phyloP scores from a whole-genome alignment of 2,888 invertebrate species.

The Sesia bembeciformis region DNA sequence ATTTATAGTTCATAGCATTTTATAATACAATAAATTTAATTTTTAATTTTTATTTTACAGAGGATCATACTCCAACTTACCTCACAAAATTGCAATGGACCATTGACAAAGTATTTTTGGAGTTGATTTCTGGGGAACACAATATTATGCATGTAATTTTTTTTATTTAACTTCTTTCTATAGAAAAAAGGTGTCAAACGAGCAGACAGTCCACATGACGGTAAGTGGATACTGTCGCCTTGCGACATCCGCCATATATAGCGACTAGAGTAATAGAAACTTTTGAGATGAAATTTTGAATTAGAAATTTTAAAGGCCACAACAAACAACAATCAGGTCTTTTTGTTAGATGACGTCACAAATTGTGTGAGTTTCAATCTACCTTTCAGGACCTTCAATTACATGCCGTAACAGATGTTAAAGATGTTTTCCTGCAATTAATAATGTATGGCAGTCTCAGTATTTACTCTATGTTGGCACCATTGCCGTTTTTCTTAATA shows the following conservation, averaged over 20 bases:
- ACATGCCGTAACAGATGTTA: background rate
- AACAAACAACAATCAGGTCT: no score
- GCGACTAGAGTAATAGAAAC: no score
- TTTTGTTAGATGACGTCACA: no score
- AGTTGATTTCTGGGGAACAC: background rate
- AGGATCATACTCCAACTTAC: background rate
- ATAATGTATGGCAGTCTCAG: conserved; percentile 1
- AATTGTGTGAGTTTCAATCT: background rate
- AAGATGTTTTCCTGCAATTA: background rate
- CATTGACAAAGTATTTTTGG: conserved; percentile 4
- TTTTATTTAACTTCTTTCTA: no score
- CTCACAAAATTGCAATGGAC: conserved; percentile 4
- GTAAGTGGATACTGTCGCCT: no score
- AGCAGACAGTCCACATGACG: no score
- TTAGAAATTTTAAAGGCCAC: no score
- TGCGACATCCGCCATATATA: no score
- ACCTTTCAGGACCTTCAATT: background rate
- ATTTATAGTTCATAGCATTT: no score
- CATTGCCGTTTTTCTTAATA: conserved; percentile 6
- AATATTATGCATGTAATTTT: conserved; percentile 3
- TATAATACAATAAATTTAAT: background rate
- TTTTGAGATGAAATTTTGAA: no score
- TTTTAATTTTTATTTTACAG: conserved; percentile 3
- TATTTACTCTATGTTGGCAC: conserved; percentile 3
- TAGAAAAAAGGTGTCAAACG: no score